phyloP scores from a whole-genome alignment of 2,888 invertebrate species.

The Caenorhabditis imperialis region DNA sequence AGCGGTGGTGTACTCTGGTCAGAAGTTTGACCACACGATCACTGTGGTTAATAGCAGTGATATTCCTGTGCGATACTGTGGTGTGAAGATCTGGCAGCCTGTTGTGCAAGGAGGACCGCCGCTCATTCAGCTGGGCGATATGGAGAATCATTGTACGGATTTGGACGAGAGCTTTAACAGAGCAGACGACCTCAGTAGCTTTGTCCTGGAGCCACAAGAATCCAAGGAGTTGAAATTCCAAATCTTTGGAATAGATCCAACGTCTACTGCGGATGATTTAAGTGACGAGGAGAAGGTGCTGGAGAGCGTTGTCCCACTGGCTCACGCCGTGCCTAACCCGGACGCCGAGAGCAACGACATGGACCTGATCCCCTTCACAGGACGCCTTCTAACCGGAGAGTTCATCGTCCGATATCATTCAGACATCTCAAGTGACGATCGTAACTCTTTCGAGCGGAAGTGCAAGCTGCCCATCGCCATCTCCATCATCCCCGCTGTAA shows the following conservation, averaged over 20 bases:
- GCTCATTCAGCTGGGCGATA: constrained; percentile 61
- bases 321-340: constrained; percentile 41
- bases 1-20: constrained; percentile 74
- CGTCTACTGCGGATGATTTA: constrained; percentile 71
- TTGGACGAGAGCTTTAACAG: constrained; percentile 17
- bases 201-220: constrained; percentile 60
- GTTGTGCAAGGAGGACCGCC: constrained; percentile 72
- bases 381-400: constrained; percentile 72
- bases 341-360: constrained; percentile 59
- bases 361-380: constrained; percentile 76
- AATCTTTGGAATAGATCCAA: constrained; percentile 77
- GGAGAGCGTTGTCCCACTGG: constrained; percentile 61
- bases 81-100: constrained; percentile 63
- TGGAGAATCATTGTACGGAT: constrained; percentile 15
- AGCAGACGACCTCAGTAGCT: constrained; percentile 31
- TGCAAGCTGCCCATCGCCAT: constrained; percentile 72
- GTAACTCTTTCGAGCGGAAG: constrained; percentile 67
- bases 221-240: constrained; percentile 66
- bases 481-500: constrained; percentile 76
- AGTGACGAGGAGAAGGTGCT: constrained; percentile 60
- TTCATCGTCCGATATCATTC: constrained; percentile 73
- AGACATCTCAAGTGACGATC: constrained; percentile 64
- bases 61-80: constrained; percentile 68
- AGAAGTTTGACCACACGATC: constrained; percentile 74
- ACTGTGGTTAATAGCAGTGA: constrained; percentile 66